A percentile compares a stretch with the other conserved stretches of the same genome.
Evolutionary conservation across 2,797 vertebrate species (phyloP).

Genomic region (Tarsius wallacei): DNA sequence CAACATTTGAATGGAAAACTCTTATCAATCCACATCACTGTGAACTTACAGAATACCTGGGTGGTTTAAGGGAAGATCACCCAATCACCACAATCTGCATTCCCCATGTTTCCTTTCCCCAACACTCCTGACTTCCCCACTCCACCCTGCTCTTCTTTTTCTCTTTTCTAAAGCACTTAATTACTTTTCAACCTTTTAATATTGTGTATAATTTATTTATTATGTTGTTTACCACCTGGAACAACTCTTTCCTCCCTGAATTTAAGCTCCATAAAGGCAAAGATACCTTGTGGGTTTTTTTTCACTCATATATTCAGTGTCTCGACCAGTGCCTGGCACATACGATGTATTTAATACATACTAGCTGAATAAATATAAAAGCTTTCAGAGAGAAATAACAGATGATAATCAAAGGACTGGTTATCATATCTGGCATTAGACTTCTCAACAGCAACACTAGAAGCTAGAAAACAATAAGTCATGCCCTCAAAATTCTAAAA

Average conservation of each 20-base stretch:
- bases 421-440: not conserved
- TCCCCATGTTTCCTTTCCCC: not conserved
- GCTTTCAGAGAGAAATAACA: not conserved
- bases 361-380: conserved; percentile 26
- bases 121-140: not conserved
- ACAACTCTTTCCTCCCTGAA: not conserved
- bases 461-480: not conserved
- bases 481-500: conserved; percentile 47
- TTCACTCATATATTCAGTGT: conserved; percentile 16
- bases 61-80: not conserved
- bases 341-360: conserved; percentile 3
- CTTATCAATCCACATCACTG: not conserved
- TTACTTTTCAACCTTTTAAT: not conserved
- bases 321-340: not conserved
- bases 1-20: conserved; percentile 22
- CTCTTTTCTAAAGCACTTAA: conserved; percentile 29
- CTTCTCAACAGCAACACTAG: conserved; percentile 32
- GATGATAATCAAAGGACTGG: not conserved
- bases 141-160: conserved; percentile 29
- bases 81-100: not conserved
- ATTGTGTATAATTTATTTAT: not conserved
- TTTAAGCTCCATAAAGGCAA: not conserved
- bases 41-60: conserved; percentile 43
- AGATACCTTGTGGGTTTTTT: not conserved
- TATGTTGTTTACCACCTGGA: not conserved